Base-by-base conservation (phyloP, 64 coral and sea anemone genomes). In the Pocillopora verrucosa region DNA sequence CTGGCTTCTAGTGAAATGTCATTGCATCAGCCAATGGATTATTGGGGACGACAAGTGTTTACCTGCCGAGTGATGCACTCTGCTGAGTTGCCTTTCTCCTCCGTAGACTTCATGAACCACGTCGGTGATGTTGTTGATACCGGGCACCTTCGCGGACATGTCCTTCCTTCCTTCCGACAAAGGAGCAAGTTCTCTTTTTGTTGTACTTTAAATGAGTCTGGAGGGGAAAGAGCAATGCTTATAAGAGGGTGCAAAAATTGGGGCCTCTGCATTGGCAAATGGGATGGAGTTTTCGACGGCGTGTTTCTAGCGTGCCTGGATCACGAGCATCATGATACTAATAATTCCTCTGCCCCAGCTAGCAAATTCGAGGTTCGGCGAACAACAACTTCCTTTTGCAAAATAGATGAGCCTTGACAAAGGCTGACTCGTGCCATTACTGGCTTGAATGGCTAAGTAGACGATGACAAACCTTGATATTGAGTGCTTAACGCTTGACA, bases 201-300 rank as follows among this genome's bases (percentile, higher is more conserved):
- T 74, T 89, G 70, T 19, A 75, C 80, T 11, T 16, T 94, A 19
- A 74, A 94, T 7, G 68, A 65, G 20, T 10, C 17, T 13, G 92
- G 68, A 58, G 92, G 88, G 16, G 92, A 94, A 58, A 89, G 92
- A 73, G 92, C 92, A 30, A 90, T 94, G 72, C 76, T 94, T 17
- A 72, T 94, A 34, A 80, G 92, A 90, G 92, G 92, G 20, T 58
- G 17, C 67, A 30, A 30, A 30, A 30, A 30, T 30, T 30, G 30
- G 30, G 30, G 30, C 30, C 30, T 30, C 30, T 30, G 30, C 30
- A 30, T 30, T 30, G 30, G 30, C 30, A 30, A 30, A 30, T 30
- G 30, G 30, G 30, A 30, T 30, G 30, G 30, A 30, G 30, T 30
- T 30, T 30, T 30, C 30, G 30, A 30, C 30, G 30, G 30, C 30